These are phyloP conservation scores for Heliconius ethilla DNA, from an alignment of 2,888 invertebrate species.

Conservation along the genomic window DNA sequence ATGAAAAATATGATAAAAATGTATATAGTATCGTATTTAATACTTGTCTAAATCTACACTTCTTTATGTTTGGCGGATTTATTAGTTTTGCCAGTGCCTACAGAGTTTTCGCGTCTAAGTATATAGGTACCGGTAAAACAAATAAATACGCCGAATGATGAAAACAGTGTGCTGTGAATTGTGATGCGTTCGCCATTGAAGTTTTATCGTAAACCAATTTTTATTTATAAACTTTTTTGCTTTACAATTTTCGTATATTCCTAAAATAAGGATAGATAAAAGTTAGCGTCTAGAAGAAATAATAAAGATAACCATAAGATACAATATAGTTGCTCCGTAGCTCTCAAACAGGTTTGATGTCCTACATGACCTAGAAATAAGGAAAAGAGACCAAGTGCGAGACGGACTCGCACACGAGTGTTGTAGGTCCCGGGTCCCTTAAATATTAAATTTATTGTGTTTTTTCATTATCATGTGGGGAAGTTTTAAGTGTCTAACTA, in stretches of 20 bases:
- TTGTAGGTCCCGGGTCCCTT: no score
- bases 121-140: constrained; percentile 27
- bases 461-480: no score
- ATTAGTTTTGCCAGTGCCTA: no score
- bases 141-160: constrained; percentile 31
- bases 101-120: no score
- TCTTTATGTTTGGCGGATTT: no score
- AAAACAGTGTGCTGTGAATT: constrained; percentile 14
- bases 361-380: not conserved
- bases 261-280: not conserved
- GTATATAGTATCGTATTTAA: no score
- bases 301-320: not conserved
- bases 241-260: not conserved
- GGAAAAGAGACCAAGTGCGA: not conserved
- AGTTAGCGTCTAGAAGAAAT: not conserved
- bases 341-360: constrained; percentile 2
- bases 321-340: not conserved
- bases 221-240: not conserved
- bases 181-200: constrained; percentile 1
- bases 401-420: no score
- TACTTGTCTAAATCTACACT: not conserved
- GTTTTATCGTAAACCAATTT: constrained; percentile 12
- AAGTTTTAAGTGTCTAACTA: no score
- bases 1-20: no score
- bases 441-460: no score